These are phyloP conservation scores for Peromyscus polionotus DNA, from an alignment of 2,113 vertebrate species.

Conservation along the genomic window DNA sequence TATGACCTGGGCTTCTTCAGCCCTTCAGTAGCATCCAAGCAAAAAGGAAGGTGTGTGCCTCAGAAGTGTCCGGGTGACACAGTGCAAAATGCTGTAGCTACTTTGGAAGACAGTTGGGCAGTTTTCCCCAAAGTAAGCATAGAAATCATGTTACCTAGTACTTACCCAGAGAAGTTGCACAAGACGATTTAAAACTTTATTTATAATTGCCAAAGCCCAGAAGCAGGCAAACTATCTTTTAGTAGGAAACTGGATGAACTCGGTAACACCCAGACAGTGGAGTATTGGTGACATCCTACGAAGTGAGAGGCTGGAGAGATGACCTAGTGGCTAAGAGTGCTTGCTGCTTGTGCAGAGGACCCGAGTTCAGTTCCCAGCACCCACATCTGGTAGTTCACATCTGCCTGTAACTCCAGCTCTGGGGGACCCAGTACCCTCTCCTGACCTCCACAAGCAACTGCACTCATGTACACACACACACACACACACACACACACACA, in stretches of 20 bases:
- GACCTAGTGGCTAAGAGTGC: too few relatives aligned
- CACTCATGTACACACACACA: too few relatives aligned
- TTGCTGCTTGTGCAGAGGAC: neutral
- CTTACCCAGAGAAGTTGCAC: neutral
- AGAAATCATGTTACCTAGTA: neutral
- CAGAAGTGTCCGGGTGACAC: neutral
- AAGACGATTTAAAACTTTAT: neutral
- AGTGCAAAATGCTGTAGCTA: neutral
- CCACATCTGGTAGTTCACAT: too few relatives aligned
- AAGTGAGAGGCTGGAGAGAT: neutral
- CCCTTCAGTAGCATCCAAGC: constrained; percentile 2
- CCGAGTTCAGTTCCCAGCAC: too few relatives aligned
- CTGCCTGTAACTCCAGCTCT: too few relatives aligned
- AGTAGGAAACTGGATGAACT: neutral
- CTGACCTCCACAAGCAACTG: too few relatives aligned
- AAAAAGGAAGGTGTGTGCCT: neutral
- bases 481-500: too few relatives aligned
- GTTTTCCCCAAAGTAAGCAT: neutral
- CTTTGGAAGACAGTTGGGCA: neutral
- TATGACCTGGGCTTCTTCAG: too few relatives aligned
- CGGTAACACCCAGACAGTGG: neutral
- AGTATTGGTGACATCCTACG: neutral
- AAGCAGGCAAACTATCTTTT: neutral
- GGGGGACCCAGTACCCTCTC: too few relatives aligned
- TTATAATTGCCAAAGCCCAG: neutral